Evolutionary conservation across 2,888 invertebrate species (phyloP).

Genomic region (Cheilosia scutellata): DNA sequence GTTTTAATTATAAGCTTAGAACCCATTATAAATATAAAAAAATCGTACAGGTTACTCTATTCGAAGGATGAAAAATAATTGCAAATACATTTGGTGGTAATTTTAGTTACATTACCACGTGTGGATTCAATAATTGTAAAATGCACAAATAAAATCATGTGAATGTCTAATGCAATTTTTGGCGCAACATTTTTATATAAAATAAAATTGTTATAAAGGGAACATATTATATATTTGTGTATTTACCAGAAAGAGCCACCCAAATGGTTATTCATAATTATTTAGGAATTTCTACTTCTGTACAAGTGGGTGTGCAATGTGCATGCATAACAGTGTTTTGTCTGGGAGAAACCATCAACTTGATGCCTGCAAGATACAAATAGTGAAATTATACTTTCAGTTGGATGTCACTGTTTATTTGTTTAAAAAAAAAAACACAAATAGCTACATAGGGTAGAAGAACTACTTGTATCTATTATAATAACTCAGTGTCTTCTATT

Average conservation of each 20-base stretch:
- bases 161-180: background rate
- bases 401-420: background rate
- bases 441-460: too few species aligned
- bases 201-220: background rate
- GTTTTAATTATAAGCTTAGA: background rate
- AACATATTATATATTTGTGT: background rate
- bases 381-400: background rate
- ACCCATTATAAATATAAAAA: slow-evolving; percentile 2
- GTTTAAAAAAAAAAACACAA: background rate
- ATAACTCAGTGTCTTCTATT: too few species aligned
- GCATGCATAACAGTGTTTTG: background rate
- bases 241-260: background rate
- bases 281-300: background rate
- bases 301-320: background rate
- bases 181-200: background rate
- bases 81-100: too few species aligned
- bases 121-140: slow-evolving; percentile 5
- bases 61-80: background rate
- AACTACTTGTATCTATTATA: too few species aligned
- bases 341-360: background rate
- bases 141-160: background rate
- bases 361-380: slow-evolving; percentile 9
- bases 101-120: background rate
- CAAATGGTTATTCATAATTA: background rate
- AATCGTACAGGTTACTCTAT: slow-evolving; percentile 18